A percentile compares a stretch with the other conserved stretches of the same genome.
Evolutionary conservation across 2,113 vertebrate genomes (phyloP).

Genomic region (Solenodon paradoxus): DNA sequence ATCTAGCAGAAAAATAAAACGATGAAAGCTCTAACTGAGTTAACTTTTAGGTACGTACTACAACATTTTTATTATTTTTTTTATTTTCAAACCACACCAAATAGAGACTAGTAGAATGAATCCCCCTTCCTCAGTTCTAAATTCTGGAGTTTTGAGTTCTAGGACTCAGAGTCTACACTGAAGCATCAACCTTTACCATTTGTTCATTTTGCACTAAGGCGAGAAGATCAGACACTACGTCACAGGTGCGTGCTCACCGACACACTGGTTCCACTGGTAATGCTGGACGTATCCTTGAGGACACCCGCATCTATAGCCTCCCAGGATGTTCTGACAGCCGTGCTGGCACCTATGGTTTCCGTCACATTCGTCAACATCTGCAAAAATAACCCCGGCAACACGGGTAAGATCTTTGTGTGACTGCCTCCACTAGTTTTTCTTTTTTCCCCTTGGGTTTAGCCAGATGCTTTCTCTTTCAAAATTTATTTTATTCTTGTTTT

Average conservation of each 20-base stretch:
- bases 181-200: neutral
- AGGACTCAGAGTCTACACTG: neutral
- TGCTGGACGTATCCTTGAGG: constrained; percentile 90
- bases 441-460: too few species aligned
- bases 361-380: constrained; percentile 90
- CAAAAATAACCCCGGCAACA: neutral
- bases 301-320: constrained; percentile 89
- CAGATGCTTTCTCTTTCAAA: too few species aligned
- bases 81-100: neutral
- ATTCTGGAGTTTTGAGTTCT: neutral
- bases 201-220: neutral
- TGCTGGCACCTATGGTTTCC: constrained; percentile 89
- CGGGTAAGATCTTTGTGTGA: neutral
- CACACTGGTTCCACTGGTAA: constrained; percentile 92
- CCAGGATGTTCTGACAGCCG: constrained; percentile 88
- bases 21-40: neutral
- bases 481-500: too few species aligned
- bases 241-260: constrained; percentile 83
- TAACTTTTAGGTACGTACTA: neutral
- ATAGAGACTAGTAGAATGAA: neutral
- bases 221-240: neutral
- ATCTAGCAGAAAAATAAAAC: neutral
- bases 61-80: neutral
- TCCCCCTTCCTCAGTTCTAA: neutral
- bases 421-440: too few species aligned